Evolutionary conservation across 1,140 invertebrate species (phyloP).

Genomic region (Gryllus bimaculatus): DNA sequence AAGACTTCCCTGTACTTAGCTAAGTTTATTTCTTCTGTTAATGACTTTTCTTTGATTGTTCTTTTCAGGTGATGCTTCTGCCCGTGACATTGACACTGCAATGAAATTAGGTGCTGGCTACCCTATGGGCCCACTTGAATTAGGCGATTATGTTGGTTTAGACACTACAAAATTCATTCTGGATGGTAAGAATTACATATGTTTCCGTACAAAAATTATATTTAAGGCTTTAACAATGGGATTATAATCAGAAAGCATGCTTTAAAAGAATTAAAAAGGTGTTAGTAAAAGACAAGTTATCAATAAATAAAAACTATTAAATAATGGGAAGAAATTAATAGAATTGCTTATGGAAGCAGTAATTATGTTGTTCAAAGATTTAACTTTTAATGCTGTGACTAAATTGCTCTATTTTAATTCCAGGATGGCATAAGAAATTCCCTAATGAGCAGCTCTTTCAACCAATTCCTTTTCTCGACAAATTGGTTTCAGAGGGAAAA

Average conservation of each 20-base stretch:
- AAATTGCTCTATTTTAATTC: conserved; percentile 21
- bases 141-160: conserved; percentile 69
- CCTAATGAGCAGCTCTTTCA: conserved; percentile 68
- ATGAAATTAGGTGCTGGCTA: conserved; percentile 80
- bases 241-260: neutral
- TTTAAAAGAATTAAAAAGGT: neutral
- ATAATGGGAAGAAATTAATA: neutral
- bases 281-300: neutral
- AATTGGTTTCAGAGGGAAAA: conserved; percentile 70
- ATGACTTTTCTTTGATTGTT: neutral
- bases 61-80: conserved; percentile 47
- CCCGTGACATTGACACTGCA: conserved; percentile 69
- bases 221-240: neutral
- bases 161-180: conserved; percentile 56
- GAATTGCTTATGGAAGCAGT: neutral
- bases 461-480: conserved; percentile 52
- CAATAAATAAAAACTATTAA: neutral
- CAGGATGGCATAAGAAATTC: conserved; percentile 67
- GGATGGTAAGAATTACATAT: conserved; percentile 35
- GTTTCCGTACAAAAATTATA: neutral
- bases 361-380: neutral
- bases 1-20: no score
- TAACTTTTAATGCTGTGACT: neutral
- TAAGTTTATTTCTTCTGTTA: no score
- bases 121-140: conserved; percentile 78